A percentile compares a stretch with the other conserved stretches of the same genome.
Evolutionary conservation across 2,888 invertebrate genomes (phyloP).

Genomic region (Chrysodeixis includens): DNA sequence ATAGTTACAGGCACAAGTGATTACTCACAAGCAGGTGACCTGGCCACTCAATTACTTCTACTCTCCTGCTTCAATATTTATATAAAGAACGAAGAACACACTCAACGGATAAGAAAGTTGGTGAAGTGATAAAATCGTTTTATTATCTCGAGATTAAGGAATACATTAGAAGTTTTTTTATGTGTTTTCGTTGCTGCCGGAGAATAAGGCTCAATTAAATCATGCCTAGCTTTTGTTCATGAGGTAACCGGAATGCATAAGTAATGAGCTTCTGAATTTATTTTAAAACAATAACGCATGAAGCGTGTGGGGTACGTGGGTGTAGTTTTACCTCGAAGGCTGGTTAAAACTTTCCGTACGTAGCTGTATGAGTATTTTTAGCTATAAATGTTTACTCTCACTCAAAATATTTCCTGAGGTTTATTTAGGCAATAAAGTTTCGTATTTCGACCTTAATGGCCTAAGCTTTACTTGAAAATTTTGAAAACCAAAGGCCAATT

Average conservation of each 20-base stretch:
- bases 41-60: background rate
- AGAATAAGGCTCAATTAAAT: conserved; percentile 7
- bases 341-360: background rate
- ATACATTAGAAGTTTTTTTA: conserved; percentile 17
- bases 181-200: conserved; percentile 9
- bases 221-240: conserved; percentile 8
- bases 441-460: background rate
- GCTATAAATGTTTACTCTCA: background rate
- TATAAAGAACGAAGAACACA: background rate
- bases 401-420: background rate
- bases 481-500: background rate
- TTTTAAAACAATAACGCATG: conserved; percentile 8
- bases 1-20: background rate
- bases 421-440: too few relatives aligned
- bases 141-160: conserved; percentile 16
- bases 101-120: conserved; percentile 9
- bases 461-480: background rate
- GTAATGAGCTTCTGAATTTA: conserved; percentile 6
- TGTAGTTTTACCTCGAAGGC: background rate
- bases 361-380: background rate
- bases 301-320: background rate
- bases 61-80: background rate
- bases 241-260: conserved; percentile 8
- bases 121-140: conserved; percentile 11
- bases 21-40: background rate